Conservation (phyloP, 1,140 invertebrate species). For the Argopecten irradians region DNA sequence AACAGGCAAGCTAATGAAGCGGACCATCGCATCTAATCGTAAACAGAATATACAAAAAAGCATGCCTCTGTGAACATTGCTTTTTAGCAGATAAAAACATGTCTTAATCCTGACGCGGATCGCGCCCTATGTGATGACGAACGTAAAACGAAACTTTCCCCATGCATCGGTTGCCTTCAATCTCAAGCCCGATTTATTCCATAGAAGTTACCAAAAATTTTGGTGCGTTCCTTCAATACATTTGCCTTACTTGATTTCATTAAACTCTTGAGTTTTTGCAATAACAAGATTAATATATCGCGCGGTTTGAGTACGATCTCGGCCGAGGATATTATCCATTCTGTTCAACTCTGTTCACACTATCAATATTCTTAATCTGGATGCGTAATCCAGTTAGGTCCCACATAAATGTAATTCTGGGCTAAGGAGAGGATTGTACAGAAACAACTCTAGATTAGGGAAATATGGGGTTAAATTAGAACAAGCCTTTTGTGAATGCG, state of each 20-base stretch:
- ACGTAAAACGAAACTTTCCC: neutral
- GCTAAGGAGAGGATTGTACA: neutral
- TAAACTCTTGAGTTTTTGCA: conserved; percentile 22
- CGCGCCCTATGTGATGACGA: neutral
- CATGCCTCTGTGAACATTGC: neutral
- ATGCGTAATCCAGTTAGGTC: neutral
- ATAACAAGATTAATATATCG: conserved; percentile 19
- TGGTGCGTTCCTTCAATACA: neutral
- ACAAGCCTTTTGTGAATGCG: neutral
- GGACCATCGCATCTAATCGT: conserved; percentile 3
- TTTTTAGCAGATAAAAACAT: conserved; percentile 10
- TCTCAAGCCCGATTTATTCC: conserved; percentile 15
- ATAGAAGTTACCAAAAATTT: conserved; percentile 2
- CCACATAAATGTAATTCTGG: neutral
- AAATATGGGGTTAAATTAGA: neutral
- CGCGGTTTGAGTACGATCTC: conserved; percentile 20
- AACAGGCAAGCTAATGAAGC: neutral
- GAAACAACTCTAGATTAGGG: neutral
- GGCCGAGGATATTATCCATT: neutral
- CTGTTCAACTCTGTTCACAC: neutral
- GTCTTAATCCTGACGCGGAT: neutral
- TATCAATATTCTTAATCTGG: neutral
- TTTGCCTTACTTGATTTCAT: conserved; percentile 22
- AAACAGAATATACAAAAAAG: conserved; percentile 4
- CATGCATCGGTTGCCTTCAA: conserved; percentile 1